Evolutionary conservation across 2,888 invertebrate genomes (phyloP), one percentile per base, ranked within the genome.

Genomic region (Agrypnus murinus): DNA sequence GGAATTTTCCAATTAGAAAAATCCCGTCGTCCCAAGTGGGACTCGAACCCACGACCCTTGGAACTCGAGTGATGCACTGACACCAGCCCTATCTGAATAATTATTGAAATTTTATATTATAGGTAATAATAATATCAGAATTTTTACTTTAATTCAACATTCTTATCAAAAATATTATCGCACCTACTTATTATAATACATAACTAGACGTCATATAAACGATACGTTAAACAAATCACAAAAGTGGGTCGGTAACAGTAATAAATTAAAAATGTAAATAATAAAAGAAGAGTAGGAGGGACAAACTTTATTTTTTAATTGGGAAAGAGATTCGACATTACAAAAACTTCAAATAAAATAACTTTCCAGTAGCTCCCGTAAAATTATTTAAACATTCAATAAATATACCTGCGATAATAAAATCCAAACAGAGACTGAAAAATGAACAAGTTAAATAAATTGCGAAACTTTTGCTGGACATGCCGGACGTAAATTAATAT

Each of bases 401-500:
- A 58, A 40, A 43, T 19, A 63, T 12, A 6, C 36, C 36, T 38
- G 62, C 62, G 50, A 19, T 36, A 63, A 63, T 48, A 50, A 63
- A 58, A 19, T 15, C 58, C 43, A 40, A 25, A 12, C 12, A 19
- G 31, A 58, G 12, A 7, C 14, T 55, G 3, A n/a, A 15, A 38
- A 38, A 58, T 25, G 38, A 31, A n/a, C 57, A n/a, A 19, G 7
- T 12, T 14, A 34, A 58, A 40, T 19, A 38, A 38, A 14, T 32
- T 43, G 14, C 9, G 19, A 58, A 65, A 45, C n/a, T 57, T 65
- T 65, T 34, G 43, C 34, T 58, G 34, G 14, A 14, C 14, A 58
- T 14, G 36, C 55, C 32, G 34, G 55, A 65, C 65, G 45, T 65
- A 53, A 36, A 19, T 45, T 46, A 14, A 10, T 68, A 43, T 74